Conservation (phyloP, 2,888 invertebrate genomes). For the Pharmacophagus antenor region DNA sequence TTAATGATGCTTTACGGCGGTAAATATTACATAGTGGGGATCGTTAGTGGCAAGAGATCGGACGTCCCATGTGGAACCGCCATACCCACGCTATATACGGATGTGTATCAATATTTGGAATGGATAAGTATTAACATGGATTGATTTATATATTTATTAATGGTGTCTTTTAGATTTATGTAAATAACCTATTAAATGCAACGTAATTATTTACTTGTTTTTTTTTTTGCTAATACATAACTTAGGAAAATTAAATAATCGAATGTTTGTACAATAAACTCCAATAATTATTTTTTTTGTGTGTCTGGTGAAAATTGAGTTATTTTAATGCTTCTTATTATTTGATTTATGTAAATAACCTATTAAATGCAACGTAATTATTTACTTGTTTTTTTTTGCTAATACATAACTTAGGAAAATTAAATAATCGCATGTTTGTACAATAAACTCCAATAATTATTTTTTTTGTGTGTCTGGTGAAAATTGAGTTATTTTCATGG, state of each 20-base stretch:
- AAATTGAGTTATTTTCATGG: no score
- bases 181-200: neutral
- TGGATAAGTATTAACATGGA: slow-evolving; percentile 52
- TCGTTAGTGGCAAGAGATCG: slow-evolving; percentile 70
- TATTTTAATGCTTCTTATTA: no score
- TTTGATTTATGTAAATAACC: neutral
- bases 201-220: neutral
- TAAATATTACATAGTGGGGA: slow-evolving; percentile 62
- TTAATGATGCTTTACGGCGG: slow-evolving; percentile 64
- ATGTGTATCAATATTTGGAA: slow-evolving; percentile 60
- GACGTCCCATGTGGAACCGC: slow-evolving; percentile 67
- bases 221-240: neutral
- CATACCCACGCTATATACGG: slow-evolving; percentile 69
- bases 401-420: no score
- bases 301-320: no score
- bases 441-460: no score
- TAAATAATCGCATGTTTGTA: no score
- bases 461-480: no score
- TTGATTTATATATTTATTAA: slow-evolving; percentile 22
- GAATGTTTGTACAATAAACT: no score
- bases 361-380: neutral
- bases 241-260: no score
- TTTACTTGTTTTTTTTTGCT: neutral
- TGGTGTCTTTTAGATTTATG: neutral
- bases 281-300: no score